phyloP scores from a whole-genome alignment of 2,113 vertebrate genomes.

The Chrysemys picta region DNA sequence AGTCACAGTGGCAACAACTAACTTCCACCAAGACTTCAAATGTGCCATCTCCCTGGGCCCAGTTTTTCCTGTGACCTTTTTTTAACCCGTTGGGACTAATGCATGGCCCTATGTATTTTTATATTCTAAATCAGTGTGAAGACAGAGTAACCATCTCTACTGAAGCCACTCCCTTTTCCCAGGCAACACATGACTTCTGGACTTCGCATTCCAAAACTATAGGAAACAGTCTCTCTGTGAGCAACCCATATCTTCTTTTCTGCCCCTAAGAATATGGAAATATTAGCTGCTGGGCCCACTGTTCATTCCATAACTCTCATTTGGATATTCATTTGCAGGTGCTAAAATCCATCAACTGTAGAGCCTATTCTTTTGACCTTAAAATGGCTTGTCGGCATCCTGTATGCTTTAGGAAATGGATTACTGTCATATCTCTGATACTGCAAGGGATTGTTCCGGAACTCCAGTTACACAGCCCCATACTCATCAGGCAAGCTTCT shows the following conservation, averaged over 20 bases:
- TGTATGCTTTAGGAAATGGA: neutral
- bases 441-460: neutral
- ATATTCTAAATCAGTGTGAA: neutral
- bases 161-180: conserved; percentile 1
- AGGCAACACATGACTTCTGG: neutral
- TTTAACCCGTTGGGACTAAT: conserved; percentile 29
- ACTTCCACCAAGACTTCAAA: conserved; percentile 33
- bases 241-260: neutral
- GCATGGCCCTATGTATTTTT: neutral
- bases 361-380: neutral
- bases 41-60: conserved; percentile 15
- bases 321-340: neutral
- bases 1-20: neutral
- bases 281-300: neutral
- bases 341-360: neutral
- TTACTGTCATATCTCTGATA: neutral
- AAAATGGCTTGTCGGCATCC: neutral
- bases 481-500: neutral
- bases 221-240: neutral
- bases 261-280: neutral
- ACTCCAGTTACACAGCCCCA: neutral
- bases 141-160: neutral
- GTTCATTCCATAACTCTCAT: neutral
- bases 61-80: neutral
- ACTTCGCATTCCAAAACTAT: neutral